Evolutionary conservation across 2,113 vertebrate species (phyloP), one percentile per base, ranked within the genome.

Genomic region (Rutilus rutilus): DNA sequence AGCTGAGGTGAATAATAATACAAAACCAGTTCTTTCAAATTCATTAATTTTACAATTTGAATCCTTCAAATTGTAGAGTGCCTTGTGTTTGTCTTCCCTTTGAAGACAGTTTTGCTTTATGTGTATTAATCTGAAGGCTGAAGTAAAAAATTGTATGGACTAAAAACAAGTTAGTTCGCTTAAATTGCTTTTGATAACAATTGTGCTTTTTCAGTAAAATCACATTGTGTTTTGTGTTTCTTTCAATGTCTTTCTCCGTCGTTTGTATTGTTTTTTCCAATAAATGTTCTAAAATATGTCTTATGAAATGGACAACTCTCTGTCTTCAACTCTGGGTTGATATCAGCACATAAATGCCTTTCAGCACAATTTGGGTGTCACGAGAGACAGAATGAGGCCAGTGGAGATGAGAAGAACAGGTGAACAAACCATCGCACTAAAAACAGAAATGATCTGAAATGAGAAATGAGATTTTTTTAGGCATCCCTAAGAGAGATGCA

Each of bases 361-460:
- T 83, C 67, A 42, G 50, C 21, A 73, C 81, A 83, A 83, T 83
- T 42, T 83, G 21, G 30, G 59, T 17, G 50, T 73, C 82, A 74
- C 30, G 5, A 36, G 67, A 59, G 82, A 83, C 82, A 83, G 82
- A 83, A 83, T 83, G 67, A 83, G 82, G 82, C 50, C 67, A 74
- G 30, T 10, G 64, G 8, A 21, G 50, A 83, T 83, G 30, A 39
- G 47, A 83, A 82, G 19, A 62, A 54, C 19, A 82, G 80, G 80
- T 82, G 64, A 65, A 82, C 45, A 52, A 39, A 12, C 1, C 5
- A 27, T 52, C 64, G 52, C 64, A 14, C 23, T n/a, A 39, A 83
- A 83, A 83, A 83, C 14, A 74, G 25, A 73, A 6, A 59, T 1
- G 50, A 83, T 52, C n/a, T n/a, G n/a, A n/a, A n/a, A n/a, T n/a